Evolutionary conservation across 1,140 invertebrate genomes (phyloP).

Genomic region (Euura saliciscinereae): DNA sequence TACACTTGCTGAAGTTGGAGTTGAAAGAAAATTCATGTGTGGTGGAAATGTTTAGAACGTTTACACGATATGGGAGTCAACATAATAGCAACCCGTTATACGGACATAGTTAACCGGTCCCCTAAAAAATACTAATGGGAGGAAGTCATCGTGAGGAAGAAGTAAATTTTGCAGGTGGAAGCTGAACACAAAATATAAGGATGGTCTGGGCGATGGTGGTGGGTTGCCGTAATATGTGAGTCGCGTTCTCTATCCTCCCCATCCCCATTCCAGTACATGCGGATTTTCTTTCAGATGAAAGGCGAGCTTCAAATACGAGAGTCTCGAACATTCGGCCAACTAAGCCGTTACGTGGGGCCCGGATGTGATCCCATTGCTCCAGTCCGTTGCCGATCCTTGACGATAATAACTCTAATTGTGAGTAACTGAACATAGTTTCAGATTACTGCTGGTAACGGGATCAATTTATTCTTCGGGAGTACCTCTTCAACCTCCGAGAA

Average conservation of each 20-base stretch:
- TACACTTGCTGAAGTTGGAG: too few relatives aligned
- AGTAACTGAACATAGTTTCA: neutral
- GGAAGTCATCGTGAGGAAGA: conserved; percentile 42
- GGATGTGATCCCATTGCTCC: neutral
- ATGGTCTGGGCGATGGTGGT: neutral
- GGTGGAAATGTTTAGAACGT: conserved; percentile 43
- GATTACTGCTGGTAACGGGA: neutral
- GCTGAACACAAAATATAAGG: conserved; percentile 27
- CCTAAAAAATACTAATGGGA: conserved; percentile 56
- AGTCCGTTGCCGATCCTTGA: neutral
- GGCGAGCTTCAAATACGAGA: neutral
- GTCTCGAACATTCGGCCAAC: too few relatives aligned
- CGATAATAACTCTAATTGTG: neutral
- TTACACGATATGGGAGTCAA: conserved; percentile 49
- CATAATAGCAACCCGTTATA: conserved; percentile 46
- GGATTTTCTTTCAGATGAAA: conserved; percentile 5
- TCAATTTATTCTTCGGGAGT: conserved; percentile 4
- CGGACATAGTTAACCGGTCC: conserved; percentile 41
- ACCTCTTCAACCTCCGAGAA: neutral
- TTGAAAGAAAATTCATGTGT: too few relatives aligned
- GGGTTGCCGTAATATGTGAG: conserved; percentile 14
- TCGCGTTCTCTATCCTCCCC: conserved; percentile 1
- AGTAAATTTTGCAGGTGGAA: conserved; percentile 52
- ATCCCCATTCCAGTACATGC: neutral
- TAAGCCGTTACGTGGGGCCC: too few relatives aligned